These are phyloP conservation scores for Leucopsar rothschildi DNA, from an alignment of 2,113 vertebrate genomes.

Conservation along the genomic window DNA sequence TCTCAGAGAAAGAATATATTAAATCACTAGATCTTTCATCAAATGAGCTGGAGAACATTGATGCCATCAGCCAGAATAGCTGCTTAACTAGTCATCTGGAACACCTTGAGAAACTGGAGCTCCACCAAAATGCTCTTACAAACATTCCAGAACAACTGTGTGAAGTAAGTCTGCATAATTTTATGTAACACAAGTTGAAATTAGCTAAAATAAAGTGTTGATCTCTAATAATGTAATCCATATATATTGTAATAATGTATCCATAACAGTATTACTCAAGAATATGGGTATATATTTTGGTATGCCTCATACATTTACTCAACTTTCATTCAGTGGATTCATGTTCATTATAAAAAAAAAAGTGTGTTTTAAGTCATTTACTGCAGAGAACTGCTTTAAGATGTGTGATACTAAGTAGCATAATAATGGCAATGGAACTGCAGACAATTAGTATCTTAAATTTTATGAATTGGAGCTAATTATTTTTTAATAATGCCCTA, in stretches of 20 bases:
- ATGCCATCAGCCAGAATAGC: conserved; percentile 78
- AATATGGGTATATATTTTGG: not conserved
- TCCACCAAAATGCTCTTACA: conserved; percentile 86
- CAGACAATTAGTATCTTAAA: not conserved
- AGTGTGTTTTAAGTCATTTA: not conserved
- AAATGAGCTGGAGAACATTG: conserved; percentile 87
- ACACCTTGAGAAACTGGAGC: conserved; percentile 85
- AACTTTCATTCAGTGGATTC: not conserved
- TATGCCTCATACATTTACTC: not conserved
- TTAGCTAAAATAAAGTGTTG: not conserved
- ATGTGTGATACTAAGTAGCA: not conserved
- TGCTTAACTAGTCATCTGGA: conserved; percentile 78
- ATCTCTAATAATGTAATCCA: not conserved
- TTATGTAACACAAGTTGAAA: not conserved
- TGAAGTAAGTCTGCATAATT: conserved; percentile 74
- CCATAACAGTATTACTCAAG: not conserved
- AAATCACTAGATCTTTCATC: conserved; percentile 90
- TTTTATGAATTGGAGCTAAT: not conserved
- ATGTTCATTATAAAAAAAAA: not conserved
- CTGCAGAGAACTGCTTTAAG: not conserved
- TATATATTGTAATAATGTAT: not conserved
- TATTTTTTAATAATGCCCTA: not conserved
- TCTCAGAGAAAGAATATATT: conserved; percentile 83
- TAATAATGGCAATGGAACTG: not conserved
- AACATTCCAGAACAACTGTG: conserved; percentile 84